phyloP scores from a whole-genome alignment of 2,113 vertebrate species.

The Indri indri region DNA sequence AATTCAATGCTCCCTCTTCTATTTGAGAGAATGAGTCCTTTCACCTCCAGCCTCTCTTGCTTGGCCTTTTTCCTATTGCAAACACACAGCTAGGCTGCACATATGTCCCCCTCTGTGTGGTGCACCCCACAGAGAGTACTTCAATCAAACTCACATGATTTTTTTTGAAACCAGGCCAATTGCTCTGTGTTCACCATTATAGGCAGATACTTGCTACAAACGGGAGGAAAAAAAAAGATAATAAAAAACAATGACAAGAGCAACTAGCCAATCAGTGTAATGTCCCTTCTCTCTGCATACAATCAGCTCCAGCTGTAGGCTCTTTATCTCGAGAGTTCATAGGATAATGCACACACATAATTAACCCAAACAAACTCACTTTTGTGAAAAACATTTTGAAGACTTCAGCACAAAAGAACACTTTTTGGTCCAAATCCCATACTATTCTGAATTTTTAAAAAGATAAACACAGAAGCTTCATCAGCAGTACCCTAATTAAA shows the following conservation, averaged over 20 bases:
- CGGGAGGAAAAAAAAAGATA: neutral
- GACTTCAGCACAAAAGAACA: conserved; percentile 63
- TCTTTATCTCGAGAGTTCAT: conserved; percentile 45
- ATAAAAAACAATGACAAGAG: conserved; percentile 53
- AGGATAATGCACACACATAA: conserved; percentile 46
- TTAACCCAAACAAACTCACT: conserved; percentile 65
- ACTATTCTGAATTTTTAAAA: conserved; percentile 58
- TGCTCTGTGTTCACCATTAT: conserved; percentile 41
- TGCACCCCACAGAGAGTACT: neutral
- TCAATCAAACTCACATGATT: neutral
- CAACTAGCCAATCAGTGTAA: conserved; percentile 39
- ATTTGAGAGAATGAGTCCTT: neutral
- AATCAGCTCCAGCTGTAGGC: conserved; percentile 60
- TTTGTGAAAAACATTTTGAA: conserved; percentile 51
- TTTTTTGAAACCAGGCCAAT: conserved; percentile 42
- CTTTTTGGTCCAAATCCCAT: conserved; percentile 55
- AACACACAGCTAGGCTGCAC: neutral
- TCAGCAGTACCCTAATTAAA: conserved; percentile 67
- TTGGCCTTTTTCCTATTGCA: neutral
- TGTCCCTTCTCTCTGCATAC: conserved; percentile 12
- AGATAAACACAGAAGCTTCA: conserved; percentile 57
- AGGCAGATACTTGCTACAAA: conserved; percentile 50
- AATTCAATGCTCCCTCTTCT: neutral
- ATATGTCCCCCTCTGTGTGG: neutral
- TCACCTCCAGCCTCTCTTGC: conserved; percentile 13